Base-by-base conservation (phyloP, 2,797 vertebrate genomes). In the Alectoris magna region DNA sequence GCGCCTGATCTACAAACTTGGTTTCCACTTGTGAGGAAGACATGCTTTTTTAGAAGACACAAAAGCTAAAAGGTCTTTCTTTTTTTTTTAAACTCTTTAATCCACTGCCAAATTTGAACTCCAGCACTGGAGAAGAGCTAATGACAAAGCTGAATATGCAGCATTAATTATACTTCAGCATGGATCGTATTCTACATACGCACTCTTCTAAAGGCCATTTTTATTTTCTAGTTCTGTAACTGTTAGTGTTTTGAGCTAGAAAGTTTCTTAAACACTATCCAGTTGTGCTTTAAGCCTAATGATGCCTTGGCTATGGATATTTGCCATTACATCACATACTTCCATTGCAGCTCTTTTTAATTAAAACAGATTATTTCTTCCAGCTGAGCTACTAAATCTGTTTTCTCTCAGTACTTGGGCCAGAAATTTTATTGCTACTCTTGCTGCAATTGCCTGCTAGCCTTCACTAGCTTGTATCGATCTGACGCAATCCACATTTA, bases 281-380 rank as follows among this genome's bases (percentile, higher is more conserved):
- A 73, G 26, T 80, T 71, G 69, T 51, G 15, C 34, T 84, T 83
- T 74, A 83, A 91, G 23, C 74, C 39, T 77, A 83, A 72, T 36
- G 43, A 70, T 44, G 51, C 43, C 63, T 91, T 39, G 53, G 63
- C 63, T 91, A 73, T 64, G 8, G 36, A 31, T 81, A 89, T 81
- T 87, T 93, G 23, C 63, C 36, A 22, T 58, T 67, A 53, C 27
- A 81, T 70, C 43, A 44, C 17, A 77, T 21, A 41, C 17, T 81
- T 85, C 10, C 27, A 64, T 49, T 81, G 31, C 70, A 86, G 46
- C 14, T 87, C 55, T 72, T 93, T 87, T 93, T 87, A 87, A 93
- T 91, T 91, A 89, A 91, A 95, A 72, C 0, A 0, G 79, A 86
- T 95, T 89, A 87, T 88, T 95, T 91, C 69, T 92, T 92, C 51